Base-by-base conservation (phyloP, 1,140 invertebrate species). In the Thaumatotibia leucotreta region DNA sequence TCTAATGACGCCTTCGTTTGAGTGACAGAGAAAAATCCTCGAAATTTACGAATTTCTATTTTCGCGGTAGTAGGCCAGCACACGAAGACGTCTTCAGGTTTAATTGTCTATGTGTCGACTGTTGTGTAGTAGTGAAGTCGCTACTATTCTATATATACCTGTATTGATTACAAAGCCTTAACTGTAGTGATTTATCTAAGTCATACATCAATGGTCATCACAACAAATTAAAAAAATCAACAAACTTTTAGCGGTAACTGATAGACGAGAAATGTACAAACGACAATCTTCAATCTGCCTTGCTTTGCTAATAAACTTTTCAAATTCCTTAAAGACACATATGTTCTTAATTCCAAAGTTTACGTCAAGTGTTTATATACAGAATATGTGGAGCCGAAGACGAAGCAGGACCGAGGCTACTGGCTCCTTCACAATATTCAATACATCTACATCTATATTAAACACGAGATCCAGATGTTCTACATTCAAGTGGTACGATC, bases 331-430 rank as follows among this genome's bases (percentile, higher is more conserved):
- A 0, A 9, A 20, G 1, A 45, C 17, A 20, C 20, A 20, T 45
- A 8, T 45, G 17, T 45, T 45, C 39, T 22, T 32, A 35, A 4
- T 29, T 33, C 63, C 50, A 11, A 58, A 29, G 11, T 10, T 45
- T 63, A 67, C 66, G 22, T 68, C 50, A 22, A 68, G 54, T 68
- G 50, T 54, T 67, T 69, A 74, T 58, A 70, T 66, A 58, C 67
- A 74, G 67, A n/a, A 69, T 71, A 74, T 71, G 69, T 71, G 69
- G 67, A 71, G 32, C 67, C 65, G 52, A 58, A 58, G 39, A 29
- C 24, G 24, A 58, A 58, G 52, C 27, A 58, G 6, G 27, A 58
- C 52, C 27, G 24, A 58, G 52, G 52, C 27, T 58, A 58, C 52
- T 49, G 39, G 1, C 39, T 58, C 23, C 52, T 58, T 58, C 52